Base-by-base conservation (phyloP, 2,113 vertebrate species). In the Percopsis transmontana region DNA sequence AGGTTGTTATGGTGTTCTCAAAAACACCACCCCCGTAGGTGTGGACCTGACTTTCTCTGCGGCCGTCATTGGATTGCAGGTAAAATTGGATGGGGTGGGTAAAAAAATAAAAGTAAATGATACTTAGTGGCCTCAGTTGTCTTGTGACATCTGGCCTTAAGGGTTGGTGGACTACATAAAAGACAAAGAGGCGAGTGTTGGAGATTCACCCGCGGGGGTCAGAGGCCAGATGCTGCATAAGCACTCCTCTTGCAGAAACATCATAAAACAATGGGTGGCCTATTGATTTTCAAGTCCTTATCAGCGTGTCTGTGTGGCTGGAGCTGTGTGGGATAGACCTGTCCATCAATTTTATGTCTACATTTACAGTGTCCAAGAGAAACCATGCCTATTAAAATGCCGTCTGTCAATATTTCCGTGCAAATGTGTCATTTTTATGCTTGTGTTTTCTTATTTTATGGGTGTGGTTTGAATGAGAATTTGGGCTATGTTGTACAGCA, bases 261-360 rank as follows among this genome's bases (percentile, higher is more conserved):
- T 87, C 88, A 88, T 89, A 90, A 91, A 90, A 64, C 83, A 85
- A 58, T 2, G 68, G 67, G 70, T 57, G 68, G 66, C 65, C 64
- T 89, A 90, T 89, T 79, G 85, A 90, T 86, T 83, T 82, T 64
- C 53, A 33, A 41, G 64, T 81, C 74, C 79, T 80, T 85, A 77
- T 88, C 82, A 64, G 79, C 77, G 85, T 70, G 82, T 85, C 75
- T 74, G 70, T 76, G 81, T 73, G 78, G 83, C 85, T 74, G 39
- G 54, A 82, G 70, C 77, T 68, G 75, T 50, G 57, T 53, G 68
- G 68, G 61, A 73, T 45, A 66, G 72, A 80, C 69, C 54, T 70
- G 76, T 82, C 77, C 20, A 64, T 91, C 81, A 89, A 85, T 71
- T 87, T 87, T 82, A 85, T 83, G 76, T 76, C 68, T 67, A 58